Base-by-base conservation (phyloP, 2,113 vertebrate genomes). In the Rhea americana region DNA sequence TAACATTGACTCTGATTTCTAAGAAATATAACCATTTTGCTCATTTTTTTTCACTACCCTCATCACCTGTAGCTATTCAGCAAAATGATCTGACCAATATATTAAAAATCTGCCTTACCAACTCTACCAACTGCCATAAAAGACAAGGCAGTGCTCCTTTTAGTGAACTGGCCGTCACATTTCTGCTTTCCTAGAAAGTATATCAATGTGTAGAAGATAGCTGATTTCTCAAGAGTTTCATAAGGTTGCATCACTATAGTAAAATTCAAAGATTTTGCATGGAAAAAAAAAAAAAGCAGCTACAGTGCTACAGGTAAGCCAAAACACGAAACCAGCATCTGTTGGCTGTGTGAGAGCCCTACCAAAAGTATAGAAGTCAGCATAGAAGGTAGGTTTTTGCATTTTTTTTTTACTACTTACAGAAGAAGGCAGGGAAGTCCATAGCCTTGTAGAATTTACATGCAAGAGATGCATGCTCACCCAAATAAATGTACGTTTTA, bases 51-150 rank as follows among this genome's bases (percentile, higher is more conserved):
- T 22, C 43, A 9, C 19, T 13, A 22, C 11, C 8, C 20, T 63
- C 68, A 63, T 21, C n/a, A 24, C 55, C 70, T 43, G 3, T 16
- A 74, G 47, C 47, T 62, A 11, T 47, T 75, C 30, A 48, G 35
- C 25, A 72, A 39, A 86, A 79, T 17, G 28, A 53, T 20, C 39
- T 53, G 24, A 37, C 32, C 71, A 51, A 83, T 8, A 20, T 13
- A 51, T 20, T 17, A 61, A 83, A 82, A 17, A 1, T 5, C 20
- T 71, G 71, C 1, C 0, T 70, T 70, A 28, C 39, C 21, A 35
- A 6, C 35, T 35, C 35, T 35, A 35, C 35, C 35, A 43, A 8
- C n/a, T 21, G 28, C 37, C 78, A 32, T 0, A 0, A 21, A 21
- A 32, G 25, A 20, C 41, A 63, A 20, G 26, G 91, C 61, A 61